Base-by-base conservation (phyloP, 2,113 vertebrate genomes). In the Xenopus tropicalis region DNA sequence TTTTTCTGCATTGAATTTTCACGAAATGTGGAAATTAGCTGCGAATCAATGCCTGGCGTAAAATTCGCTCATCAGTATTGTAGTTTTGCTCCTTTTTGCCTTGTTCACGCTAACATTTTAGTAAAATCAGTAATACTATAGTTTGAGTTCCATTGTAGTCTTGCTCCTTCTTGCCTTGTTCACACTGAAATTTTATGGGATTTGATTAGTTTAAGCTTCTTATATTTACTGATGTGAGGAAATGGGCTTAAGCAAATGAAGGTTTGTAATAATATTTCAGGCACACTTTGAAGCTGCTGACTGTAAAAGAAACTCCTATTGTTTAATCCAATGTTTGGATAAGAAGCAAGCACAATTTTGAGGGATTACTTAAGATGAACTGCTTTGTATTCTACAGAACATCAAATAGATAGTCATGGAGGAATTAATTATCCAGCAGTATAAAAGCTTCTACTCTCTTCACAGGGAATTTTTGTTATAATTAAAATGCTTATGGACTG, bases 361-460 rank as follows among this genome's bases (percentile, higher is more conserved):
- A 76, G 66, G 73, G 73, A 76, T 76, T 76, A 76, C 66, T 76
- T 63, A 69, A 69, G 16, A 76, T 76, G 66, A 76, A 69, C 73
- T 69, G 66, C 73, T 76, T 76, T 76, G 61, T 76, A 76, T 76
- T 76, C 66, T 61, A 69, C 66, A 63, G 73, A 76, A 69, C 73
- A 76, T 76, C 73, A 76, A 76, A 76, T 76, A 76, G 73, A 76
- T 76, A 63, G 66, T 58, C 73, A 69, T 63, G 29, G 66, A 76
- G 66, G 73, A 76, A 76, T 76, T 76, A 76, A 76, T 76, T 76
- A 76, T 76, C 66, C 66, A 69, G 59, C 66, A 69, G 73, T 69
- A 76, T 57, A 76, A 69, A 76, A 69, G 73, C 66, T 69, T 69
- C n/a, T 67, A 44, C 58, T 62, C 73, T 76, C 66, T 76, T 76